Evolutionary conservation across 2,113 vertebrate genomes (phyloP).

Genomic region (Octodon degus): DNA sequence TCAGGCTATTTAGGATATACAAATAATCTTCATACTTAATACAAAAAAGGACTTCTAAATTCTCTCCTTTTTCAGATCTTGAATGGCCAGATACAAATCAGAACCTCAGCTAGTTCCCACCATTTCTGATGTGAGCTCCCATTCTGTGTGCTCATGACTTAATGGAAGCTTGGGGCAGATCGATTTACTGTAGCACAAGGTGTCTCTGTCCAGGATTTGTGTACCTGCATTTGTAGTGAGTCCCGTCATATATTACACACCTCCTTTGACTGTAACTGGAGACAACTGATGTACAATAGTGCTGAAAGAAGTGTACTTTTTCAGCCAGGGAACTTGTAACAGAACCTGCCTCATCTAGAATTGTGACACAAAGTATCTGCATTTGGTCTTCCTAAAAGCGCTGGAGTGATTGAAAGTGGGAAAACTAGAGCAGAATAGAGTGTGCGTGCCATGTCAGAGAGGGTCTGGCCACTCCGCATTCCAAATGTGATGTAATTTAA

Average conservation of each 20-base stretch:
- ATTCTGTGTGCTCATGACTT: constrained; percentile 77
- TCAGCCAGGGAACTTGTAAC: constrained; percentile 74
- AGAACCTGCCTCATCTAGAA: constrained; percentile 57
- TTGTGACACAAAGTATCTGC: constrained; percentile 63
- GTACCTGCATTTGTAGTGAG: constrained; percentile 77
- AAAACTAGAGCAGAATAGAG: constrained; percentile 58
- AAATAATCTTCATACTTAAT: constrained; percentile 30
- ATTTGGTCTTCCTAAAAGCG: constrained; percentile 65
- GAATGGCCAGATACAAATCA: constrained; percentile 82
- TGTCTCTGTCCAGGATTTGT: constrained; percentile 83
- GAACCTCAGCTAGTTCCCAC: constrained; percentile 85
- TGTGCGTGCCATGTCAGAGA: background rate
- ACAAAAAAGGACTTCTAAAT: constrained; percentile 60
- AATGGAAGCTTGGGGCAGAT: constrained; percentile 80
- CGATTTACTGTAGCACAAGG: constrained; percentile 86
- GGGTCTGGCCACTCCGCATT: constrained; percentile 1
- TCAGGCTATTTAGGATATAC: background rate
- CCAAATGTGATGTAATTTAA: constrained; percentile 55
- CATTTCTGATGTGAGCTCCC: constrained; percentile 80
- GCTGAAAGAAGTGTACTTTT: constrained; percentile 83
- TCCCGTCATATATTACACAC: constrained; percentile 81
- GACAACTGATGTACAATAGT: constrained; percentile 77
- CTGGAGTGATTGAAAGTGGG: constrained; percentile 52
- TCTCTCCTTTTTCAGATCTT: constrained; percentile 66
- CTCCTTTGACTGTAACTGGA: constrained; percentile 85